Percentiles rank a stretch among this genome's conserved stretches.
These are phyloP conservation scores for Danio rerio DNA, from an alignment of 2,113 vertebrate genomes.

Conservation along the genomic window DNA sequence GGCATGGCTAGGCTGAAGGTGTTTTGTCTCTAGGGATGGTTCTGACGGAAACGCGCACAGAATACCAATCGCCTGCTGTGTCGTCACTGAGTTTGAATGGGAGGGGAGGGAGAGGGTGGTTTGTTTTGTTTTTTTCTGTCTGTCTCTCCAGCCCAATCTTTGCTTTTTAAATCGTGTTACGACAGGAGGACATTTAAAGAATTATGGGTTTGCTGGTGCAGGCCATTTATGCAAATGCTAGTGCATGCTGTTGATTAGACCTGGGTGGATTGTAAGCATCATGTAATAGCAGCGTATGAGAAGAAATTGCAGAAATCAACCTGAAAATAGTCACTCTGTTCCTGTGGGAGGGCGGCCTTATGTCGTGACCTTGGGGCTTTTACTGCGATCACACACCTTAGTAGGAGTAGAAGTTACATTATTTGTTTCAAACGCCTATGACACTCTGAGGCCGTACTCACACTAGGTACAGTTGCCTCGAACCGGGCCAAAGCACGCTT, in stretches of 20 bases:
- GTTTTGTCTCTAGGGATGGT: slow-evolving; percentile 31
- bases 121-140: neutral
- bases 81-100: slow-evolving; percentile 30
- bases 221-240: slow-evolving; percentile 21
- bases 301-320: neutral
- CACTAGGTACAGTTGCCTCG: no score
- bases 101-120: slow-evolving; percentile 27
- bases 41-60: neutral
- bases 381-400: slow-evolving; percentile 18
- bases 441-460: neutral
- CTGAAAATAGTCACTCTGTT: slow-evolving; percentile 6
- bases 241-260: neutral
- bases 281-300: slow-evolving; percentile 5
- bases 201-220: slow-evolving; percentile 3
- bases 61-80: slow-evolving; percentile 23
- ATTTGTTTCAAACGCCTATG: neutral
- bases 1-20: slow-evolving; percentile 29
- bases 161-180: neutral
- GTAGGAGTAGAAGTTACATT: neutral
- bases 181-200: neutral
- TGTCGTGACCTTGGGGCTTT: slow-evolving; percentile 41
- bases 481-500: no score
- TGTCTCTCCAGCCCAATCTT: neutral
- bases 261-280: slow-evolving; percentile 4
- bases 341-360: slow-evolving; percentile 28